A percentile compares a stretch with the other conserved stretches of the same genome.
phyloP scores from a whole-genome alignment of 1,140 invertebrate genomes.

The Neotoxoptera formosana region DNA sequence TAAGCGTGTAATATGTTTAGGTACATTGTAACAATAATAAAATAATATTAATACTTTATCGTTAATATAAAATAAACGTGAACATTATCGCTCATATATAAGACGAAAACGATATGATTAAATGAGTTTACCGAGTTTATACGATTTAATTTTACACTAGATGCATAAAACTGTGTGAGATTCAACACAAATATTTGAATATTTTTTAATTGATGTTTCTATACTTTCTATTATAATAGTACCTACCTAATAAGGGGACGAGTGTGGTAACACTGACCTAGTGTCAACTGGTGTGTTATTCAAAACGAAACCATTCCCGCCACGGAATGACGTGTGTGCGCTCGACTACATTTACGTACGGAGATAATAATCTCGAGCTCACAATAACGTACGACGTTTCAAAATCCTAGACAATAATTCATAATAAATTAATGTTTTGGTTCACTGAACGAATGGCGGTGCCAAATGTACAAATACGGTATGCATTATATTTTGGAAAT shows the following conservation, averaged over 20 bases:
- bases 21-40: background rate
- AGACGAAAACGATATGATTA: background rate
- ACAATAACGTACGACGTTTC: background rate
- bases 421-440: background rate
- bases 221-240: too few relatives aligned
- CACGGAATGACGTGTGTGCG: background rate
- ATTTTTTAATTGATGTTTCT: background rate
- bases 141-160: background rate
- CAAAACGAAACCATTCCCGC: background rate
- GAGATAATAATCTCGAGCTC: background rate
- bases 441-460: background rate
- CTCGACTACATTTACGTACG: background rate
- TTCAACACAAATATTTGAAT: background rate
- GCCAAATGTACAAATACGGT: background rate
- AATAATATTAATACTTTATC: background rate
- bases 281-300: background rate
- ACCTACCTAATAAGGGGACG: background rate
- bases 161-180: too few relatives aligned
- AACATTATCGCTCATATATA: background rate
- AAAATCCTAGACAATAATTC: background rate
- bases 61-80: background rate
- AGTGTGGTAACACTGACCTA: slow-evolving; percentile 9
- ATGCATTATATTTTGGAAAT: background rate
- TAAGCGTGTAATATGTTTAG: background rate
- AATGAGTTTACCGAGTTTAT: background rate